Evolutionary conservation across 1,140 invertebrate species (phyloP), one percentile per base, ranked within the genome.

Genomic region (Bombus soroeensis): DNA sequence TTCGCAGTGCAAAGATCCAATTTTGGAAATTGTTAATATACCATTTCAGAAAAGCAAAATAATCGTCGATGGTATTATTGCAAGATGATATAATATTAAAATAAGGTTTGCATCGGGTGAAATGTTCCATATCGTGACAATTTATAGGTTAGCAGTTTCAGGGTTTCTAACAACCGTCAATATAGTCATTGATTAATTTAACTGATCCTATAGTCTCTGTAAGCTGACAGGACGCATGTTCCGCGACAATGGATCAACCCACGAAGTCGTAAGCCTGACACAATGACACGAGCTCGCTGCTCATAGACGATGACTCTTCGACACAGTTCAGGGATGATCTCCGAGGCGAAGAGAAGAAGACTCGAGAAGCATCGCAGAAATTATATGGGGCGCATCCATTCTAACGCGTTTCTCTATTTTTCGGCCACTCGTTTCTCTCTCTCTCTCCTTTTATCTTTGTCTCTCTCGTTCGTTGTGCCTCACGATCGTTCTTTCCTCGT

Each of bases 331-430:
- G 90, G 92, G 89, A 89, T 92, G 92, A 94, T 94, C 92, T 94
- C 81, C 85, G 78, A 93, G 89, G 92, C 91, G 91, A 92, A 93
- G 91, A 93, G 89, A 87, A 68, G 85, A 83, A 80, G 71, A 25
- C 88, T 92, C 85, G 92, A 93, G 91, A 93, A 87, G 93, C 94
- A 94, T 94, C 93, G 92, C 90, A 89, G 93, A 86, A 92, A 95
- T 94, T 95, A 95, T 94, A 95, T 95, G 94, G 92, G 94, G 92
- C 94, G 94, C 92, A 93, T 93, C 94, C 91, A 90, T 86, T 81
- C 70, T 80, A 81, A 62, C 90, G 37, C 28, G 68, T 62, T 85
- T 62, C 66, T 87, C 77, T 87, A 87, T 90, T 87, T 90, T 79
- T 75, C 76, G 41, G 43, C 64, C 80, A 62, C 34, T 62, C 62